phyloP scores from a whole-genome alignment of 2,888 invertebrate genomes.

The Archaeoteleia sp. region DNA sequence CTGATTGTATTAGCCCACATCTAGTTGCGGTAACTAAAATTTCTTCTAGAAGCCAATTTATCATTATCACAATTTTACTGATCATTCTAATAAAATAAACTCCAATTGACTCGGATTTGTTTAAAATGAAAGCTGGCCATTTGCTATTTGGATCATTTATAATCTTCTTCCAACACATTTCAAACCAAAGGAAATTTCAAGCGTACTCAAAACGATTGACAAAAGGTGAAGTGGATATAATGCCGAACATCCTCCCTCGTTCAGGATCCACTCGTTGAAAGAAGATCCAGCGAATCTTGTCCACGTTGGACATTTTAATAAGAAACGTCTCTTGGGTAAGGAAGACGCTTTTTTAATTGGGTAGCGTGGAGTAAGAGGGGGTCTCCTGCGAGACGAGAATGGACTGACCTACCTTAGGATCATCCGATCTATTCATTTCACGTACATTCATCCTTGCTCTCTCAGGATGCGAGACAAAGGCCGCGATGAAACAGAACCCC shows the following conservation, averaged over 20 bases:
- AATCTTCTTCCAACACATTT: too few species aligned
- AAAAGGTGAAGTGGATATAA: conserved; percentile 24
- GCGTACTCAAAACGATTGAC: neutral
- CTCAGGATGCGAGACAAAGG: conserved; percentile 75
- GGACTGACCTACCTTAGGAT: conserved; percentile 74
- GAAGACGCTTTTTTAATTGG: conserved; percentile 49
- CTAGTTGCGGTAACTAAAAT: too few species aligned
- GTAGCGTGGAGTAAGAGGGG: conserved; percentile 27
- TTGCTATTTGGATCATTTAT: too few species aligned
- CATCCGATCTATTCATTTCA: conserved; percentile 73
- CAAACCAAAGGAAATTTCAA: conserved; percentile 1
- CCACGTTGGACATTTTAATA: conserved; percentile 46
- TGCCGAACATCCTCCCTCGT: conserved; percentile 27
- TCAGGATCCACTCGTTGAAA: conserved; percentile 27
- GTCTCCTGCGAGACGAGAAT: conserved; percentile 59
- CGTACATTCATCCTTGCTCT: conserved; percentile 68
- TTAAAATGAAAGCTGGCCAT: too few species aligned
- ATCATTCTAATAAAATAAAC: too few species aligned
- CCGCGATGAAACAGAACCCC: conserved; percentile 73
- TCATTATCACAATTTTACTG: too few species aligned
- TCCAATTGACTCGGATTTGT: too few species aligned
- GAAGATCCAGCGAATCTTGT: conserved; percentile 42
- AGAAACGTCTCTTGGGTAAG: conserved; percentile 37
- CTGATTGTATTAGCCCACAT: too few species aligned
- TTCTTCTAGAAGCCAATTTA: too few species aligned